Evolutionary conservation across 1,140 invertebrate genomes (phyloP), one percentile per base, ranked within the genome.

Genomic region (Pogonus chalceus): DNA sequence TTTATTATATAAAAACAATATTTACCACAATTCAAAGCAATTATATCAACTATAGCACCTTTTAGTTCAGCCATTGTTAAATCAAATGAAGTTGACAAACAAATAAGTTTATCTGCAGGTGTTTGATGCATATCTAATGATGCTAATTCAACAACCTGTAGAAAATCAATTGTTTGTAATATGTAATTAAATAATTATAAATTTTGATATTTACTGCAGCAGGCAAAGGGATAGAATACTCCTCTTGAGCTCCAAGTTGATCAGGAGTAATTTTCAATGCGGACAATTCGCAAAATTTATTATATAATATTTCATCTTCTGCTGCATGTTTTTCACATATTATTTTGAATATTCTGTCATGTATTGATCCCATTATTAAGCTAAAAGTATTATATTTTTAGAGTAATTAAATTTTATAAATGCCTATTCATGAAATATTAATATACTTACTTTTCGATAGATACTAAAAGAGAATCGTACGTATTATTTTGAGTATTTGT

Each of bases 81-180:
- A 18, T 43, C 37, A 43, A 43, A 43, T 10, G 37, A 7, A 12
- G 37, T 43, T 12, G 37, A 43, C 18, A 43, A 43, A 43, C 37
- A 43, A 12, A 18, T 43, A 12, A 9, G 18, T 43, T 43, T 43
- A 43, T 43, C 37, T 4, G 18, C 18, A 10, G 37, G 37, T 12
- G 37, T 43, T 43, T 43, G 7, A 16, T 43, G 37, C 3, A 12
- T 10, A 43, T 43, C 37, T 18, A 43, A 18, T 18, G 37, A 43
- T 9, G 37, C 37, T 43, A 43, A 43, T 43, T 43, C 37, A 9
- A 43, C 37, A 43, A 43, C 18, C 37, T 43, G n/a, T n/a, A 7
- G 26, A 43, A 12, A 43, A 10, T 12, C 37, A n/a, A n/a, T n/a
- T n/a, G n/a, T n/a, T n/a, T n/a, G n/a, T n/a, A n/a, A n/a, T n/a